phyloP scores from a whole-genome alignment of 1,140 invertebrate genomes.

The Portunus trituberculatus region DNA sequence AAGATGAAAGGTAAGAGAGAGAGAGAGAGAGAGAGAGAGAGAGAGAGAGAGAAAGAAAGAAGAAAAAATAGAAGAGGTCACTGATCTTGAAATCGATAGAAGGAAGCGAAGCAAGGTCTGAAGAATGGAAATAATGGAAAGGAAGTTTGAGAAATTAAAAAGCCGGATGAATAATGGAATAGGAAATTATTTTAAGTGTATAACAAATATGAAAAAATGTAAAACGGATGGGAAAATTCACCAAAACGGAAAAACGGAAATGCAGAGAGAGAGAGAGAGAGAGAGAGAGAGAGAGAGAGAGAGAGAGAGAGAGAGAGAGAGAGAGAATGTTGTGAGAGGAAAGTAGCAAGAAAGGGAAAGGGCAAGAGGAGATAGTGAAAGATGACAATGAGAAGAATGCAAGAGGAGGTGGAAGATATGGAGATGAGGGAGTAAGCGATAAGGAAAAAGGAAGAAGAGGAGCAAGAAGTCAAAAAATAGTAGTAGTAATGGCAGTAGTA shows the following conservation, averaged over 20 bases:
- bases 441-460: neutral
- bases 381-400: neutral
- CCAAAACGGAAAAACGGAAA: neutral
- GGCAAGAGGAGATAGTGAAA: neutral
- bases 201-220: too few species aligned
- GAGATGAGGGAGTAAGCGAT: neutral
- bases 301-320: neutral
- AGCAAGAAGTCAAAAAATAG: neutral
- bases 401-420: neutral
- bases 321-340: neutral
- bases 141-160: neutral
- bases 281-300: neutral
- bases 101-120: neutral
- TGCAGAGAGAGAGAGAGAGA: neutral
- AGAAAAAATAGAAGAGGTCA: neutral
- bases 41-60: neutral
- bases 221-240: too few species aligned
- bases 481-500: neutral
- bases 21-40: too few species aligned
- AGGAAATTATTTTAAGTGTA: neutral
- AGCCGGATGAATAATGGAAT: neutral
- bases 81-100: conserved; percentile 5
- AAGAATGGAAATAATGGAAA: neutral
- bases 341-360: neutral
- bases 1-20: too few species aligned